A percentile compares a stretch with the other conserved stretches of the same genome.
phyloP scores from a whole-genome alignment of 2,888 invertebrate genomes.

The Shargacucullia verbasci region DNA sequence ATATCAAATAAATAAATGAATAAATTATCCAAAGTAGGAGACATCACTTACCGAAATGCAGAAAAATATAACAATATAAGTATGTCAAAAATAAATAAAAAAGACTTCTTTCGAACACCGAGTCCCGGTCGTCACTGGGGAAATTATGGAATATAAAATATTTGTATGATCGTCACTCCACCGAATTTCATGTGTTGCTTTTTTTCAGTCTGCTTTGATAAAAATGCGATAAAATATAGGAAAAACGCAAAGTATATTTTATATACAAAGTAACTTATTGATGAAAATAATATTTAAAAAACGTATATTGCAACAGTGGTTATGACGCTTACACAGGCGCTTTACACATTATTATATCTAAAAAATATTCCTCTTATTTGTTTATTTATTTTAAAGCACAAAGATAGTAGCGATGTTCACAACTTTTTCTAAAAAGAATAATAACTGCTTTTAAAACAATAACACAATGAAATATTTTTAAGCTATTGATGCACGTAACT shows the following conservation, averaged over 20 bases:
- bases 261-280: too few relatives aligned
- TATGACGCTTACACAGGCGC: too few relatives aligned
- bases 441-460: background rate
- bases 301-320: too few relatives aligned
- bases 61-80: constrained; percentile 53
- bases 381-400: too few relatives aligned
- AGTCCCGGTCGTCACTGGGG: constrained; percentile 64
- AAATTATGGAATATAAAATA: constrained; percentile 69
- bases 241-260: background rate
- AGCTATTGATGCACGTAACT: constrained; percentile 17
- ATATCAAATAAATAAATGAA: too few relatives aligned
- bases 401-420: too few relatives aligned
- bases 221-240: constrained; percentile 23
- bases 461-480: constrained; percentile 7
- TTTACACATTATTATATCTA: too few relatives aligned
- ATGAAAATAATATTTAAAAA: too few relatives aligned
- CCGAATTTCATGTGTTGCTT: constrained; percentile 49
- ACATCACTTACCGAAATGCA: constrained; percentile 49
- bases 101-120: constrained; percentile 53
- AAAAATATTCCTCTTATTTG: too few relatives aligned
- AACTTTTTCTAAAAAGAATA: too few relatives aligned
- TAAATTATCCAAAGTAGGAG: constrained; percentile 16
- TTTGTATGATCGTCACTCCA: constrained; percentile 55
- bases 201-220: constrained; percentile 44
- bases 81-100: constrained; percentile 43